Base-by-base conservation (phyloP, 1,140 invertebrate genomes). In the Formica exsecta region DNA sequence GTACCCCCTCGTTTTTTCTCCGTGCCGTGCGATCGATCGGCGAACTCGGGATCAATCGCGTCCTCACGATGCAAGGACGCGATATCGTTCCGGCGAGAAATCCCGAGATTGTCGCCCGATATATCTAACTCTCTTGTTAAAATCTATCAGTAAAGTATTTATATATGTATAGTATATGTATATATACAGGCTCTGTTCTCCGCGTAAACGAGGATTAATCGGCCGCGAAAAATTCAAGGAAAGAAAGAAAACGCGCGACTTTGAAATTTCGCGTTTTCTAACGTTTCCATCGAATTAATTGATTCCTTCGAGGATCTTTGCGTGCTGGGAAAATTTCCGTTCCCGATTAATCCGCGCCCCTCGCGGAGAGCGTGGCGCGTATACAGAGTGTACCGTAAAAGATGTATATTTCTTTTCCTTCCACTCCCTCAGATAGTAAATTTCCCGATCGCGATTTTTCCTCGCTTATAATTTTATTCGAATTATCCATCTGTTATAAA, bases 111-210 rank as follows among this genome's bases (percentile, higher is more conserved):
- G 54, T 25, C 25, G 22, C 38, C 38, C 13, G 65, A 44, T 36
- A 41, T 29, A 51, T 65, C n/a, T 16, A 29, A 64, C 22, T 22
- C 22, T 65, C 44, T 77, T 85, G 81, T 85, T 77, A 65, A 85
- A 84, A 85, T 44, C 7, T 62, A 36, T 61, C 73, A 57, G n/a
- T 76, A 85, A 85, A 85, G 32, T 85, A 85, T 85, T 85, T 85
- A 85, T 76, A 84, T 41, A 62, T 74, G 68, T 83, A 83, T 79
- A 83, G 51, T 73, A 59, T 38, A 75, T 38, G 19, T 51, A 76
- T 62, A 48, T 48, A 77, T 48, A 65, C 59, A 51, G 22, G n/a
- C n/a, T 51, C 22, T 57, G 70, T 76, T 85, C 25, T 16, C 22
- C 19, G 4, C 44, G 13, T n/a, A 32, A 59, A 54, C 81, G 25